Percentiles rank a stretch among this genome's conserved stretches.
Evolutionary conservation across 2,797 vertebrate genomes (phyloP).

Genomic region (Xenentodon cancila): DNA sequence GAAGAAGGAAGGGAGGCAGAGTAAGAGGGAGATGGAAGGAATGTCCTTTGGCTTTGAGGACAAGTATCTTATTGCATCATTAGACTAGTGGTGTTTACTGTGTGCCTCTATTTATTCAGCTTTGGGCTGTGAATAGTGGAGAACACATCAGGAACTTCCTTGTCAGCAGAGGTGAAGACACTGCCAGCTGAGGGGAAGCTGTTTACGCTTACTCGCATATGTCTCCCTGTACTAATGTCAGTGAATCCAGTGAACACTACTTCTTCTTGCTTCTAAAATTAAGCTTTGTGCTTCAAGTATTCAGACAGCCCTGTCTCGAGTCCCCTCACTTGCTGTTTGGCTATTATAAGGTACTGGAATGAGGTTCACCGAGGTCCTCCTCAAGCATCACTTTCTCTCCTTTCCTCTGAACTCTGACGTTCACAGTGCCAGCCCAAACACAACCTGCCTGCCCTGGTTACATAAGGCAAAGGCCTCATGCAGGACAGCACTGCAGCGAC

Average conservation of each 20-base stretch:
- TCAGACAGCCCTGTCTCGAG: constrained; percentile 25
- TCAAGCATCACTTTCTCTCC: constrained; percentile 11
- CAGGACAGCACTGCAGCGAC: constrained; percentile 29
- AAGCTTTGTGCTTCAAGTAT: constrained; percentile 13
- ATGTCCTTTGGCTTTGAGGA: constrained; percentile 44
- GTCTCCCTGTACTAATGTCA: not conserved
- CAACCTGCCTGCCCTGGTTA: constrained; percentile 45
- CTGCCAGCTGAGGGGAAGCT: constrained; percentile 9
- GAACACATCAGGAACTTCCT: constrained; percentile 15
- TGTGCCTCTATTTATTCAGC: constrained; percentile 65
- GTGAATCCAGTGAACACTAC: constrained; percentile 10
- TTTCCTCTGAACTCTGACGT: constrained; percentile 47
- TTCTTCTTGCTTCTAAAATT: constrained; percentile 57
- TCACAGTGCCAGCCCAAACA: constrained; percentile 53
- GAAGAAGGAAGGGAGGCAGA: constrained; percentile 26
- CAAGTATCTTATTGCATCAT: constrained; percentile 59
- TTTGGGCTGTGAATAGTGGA: constrained; percentile 58
- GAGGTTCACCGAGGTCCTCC: constrained; percentile 14
- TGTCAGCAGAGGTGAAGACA: constrained; percentile 22
- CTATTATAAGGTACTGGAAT: constrained; percentile 27
- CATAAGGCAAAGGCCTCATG: constrained; percentile 47
- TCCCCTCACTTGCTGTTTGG: constrained; percentile 31
- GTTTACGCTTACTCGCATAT: constrained; percentile 7
- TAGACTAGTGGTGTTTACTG: constrained; percentile 38
- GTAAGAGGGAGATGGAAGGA: constrained; percentile 23